Evolutionary conservation across 2,797 vertebrate genomes (phyloP), one percentile per base, ranked within the genome.

Genomic region (Brachymystax lenok): DNA sequence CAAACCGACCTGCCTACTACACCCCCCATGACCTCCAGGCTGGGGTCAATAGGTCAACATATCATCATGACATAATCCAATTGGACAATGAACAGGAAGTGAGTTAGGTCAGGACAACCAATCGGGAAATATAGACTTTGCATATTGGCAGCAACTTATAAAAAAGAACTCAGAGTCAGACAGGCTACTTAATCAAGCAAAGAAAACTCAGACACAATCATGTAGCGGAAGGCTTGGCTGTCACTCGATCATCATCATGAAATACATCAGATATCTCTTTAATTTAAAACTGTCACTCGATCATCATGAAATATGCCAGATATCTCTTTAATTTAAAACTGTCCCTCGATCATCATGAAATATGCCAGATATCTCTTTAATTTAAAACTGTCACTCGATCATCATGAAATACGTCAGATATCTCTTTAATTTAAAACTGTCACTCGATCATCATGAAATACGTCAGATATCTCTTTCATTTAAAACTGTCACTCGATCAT

Each of bases 81-180:
- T 59, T 64, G 61, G 64, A 77, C 59, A 67, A 28, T 24, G 16
- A 77, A 61, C 35, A 63, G 19, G 40, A 64, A 64, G 4, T 52
- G 17, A 46, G 6, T 59, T 66, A 66, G 17, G 64, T 27, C 27
- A 14, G 64, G 10, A 75, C 40, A 46, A 12, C 40, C 10, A 80
- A 83, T 77, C 69, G 46, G 14, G n/a, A n/a, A 52, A 67, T 28
- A 67, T 13, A 19, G 68, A 46, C 8, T 40, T 35, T 17, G 17
- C 28, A 6, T 14, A 33, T 68, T 72, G 50, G 24, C 78, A 79
- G 75, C 16, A 33, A 52, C 7, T 10, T 46, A 35, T 24, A 75
- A 51, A 46, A n/a, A n/a, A n/a, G n/a, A 46, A 46, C 77, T 84
- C 5, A 73, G 79, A 81, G 4, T 13, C 12, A 52, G 4, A 14